Evolutionary conservation across 2,113 vertebrate genomes (phyloP).

Genomic region (Gymnogyps californianus): DNA sequence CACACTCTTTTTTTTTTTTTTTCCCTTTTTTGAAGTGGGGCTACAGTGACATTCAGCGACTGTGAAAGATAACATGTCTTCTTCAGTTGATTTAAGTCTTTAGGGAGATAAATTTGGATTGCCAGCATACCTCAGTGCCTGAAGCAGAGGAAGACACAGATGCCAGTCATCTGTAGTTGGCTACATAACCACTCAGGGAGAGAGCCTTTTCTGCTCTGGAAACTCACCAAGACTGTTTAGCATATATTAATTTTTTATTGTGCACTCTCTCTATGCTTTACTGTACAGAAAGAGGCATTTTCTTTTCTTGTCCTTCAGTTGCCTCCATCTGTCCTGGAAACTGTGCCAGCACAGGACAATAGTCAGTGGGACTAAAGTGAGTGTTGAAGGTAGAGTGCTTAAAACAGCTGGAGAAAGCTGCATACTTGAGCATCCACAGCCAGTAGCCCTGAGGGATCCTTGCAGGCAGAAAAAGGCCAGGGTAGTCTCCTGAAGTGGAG

Average conservation of each 20-base stretch:
- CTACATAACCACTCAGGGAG: neutral
- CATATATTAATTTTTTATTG: neutral
- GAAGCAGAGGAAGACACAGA: neutral
- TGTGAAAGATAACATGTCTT: neutral
- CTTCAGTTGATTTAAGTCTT: neutral
- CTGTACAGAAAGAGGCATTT: neutral
- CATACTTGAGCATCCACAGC: neutral
- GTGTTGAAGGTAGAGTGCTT: neutral
- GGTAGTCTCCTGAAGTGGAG: neutral
- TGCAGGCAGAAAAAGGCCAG: neutral
- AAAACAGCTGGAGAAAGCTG: neutral
- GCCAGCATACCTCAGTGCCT: neutral
- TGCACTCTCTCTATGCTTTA: neutral
- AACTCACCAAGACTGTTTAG: neutral
- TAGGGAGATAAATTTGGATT: neutral
- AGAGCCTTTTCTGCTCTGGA: neutral
- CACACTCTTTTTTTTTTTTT: fast-evolving
- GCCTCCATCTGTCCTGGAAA: neutral
- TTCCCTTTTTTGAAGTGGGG: neutral
- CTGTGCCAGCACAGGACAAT: neutral
- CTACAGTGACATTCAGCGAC: neutral
- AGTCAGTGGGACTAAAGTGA: neutral
- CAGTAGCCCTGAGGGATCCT: neutral
- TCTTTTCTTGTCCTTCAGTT: neutral
- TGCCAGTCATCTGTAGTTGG: neutral